Percentiles rank a stretch among this genome's conserved stretches.
Evolutionary conservation across 2,113 vertebrate genomes (phyloP).

Genomic region (Hydropotes inermis): DNA sequence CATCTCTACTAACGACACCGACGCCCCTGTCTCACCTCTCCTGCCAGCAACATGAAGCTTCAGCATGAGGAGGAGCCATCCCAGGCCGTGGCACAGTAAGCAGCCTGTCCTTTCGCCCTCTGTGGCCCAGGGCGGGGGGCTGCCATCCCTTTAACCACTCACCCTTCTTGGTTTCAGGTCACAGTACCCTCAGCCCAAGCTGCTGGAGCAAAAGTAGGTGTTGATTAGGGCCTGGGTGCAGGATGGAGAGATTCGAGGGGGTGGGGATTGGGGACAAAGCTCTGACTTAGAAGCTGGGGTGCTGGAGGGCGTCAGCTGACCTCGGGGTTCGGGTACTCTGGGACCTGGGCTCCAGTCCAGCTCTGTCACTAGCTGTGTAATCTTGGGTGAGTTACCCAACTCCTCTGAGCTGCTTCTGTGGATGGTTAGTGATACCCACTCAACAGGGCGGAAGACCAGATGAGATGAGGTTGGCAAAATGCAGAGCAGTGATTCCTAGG

Average conservation of each 20-base stretch:
- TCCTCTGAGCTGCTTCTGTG: neutral
- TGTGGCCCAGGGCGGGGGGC: neutral
- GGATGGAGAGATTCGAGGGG: neutral
- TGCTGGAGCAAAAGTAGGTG: slow-evolving; percentile 73
- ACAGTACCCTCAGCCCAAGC: slow-evolving; percentile 78
- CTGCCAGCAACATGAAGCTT: slow-evolving; percentile 73
- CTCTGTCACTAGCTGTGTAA: neutral
- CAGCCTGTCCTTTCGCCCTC: neutral
- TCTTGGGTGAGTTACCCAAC: neutral
- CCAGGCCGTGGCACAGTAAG: slow-evolving; percentile 71
- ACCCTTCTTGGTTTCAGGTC: slow-evolving; percentile 70
- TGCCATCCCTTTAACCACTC: slow-evolving; percentile 34
- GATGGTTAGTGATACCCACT: neutral
- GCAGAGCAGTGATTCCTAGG: neutral
- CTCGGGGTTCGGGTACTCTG: neutral
- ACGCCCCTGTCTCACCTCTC: neutral
- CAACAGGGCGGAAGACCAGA: neutral
- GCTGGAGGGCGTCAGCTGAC: neutral
- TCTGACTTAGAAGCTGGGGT: no score
- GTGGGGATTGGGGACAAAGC: neutral
- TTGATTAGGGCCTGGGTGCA: neutral
- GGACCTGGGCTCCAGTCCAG: neutral
- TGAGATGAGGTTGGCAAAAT: neutral
- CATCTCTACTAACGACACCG: neutral
- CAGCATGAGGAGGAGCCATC: slow-evolving; percentile 52